Base-by-base conservation (phyloP, 92 coral and sea anemone genomes). In the Anthopleura xanthogrammica region DNA sequence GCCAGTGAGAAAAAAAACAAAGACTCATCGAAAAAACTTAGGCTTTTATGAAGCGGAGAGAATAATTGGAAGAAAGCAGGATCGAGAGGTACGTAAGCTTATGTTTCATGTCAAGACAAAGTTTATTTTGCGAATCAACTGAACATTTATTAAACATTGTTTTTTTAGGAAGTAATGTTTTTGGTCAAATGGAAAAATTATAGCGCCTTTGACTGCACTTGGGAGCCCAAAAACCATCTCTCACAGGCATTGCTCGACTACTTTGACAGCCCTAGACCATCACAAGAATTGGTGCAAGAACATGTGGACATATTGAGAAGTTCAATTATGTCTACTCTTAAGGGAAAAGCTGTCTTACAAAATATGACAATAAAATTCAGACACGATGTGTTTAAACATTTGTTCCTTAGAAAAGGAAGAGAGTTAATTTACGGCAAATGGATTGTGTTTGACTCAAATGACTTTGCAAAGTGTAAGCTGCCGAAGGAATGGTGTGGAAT, bases 281-380 rank as follows among this genome's bases (percentile, higher is more conserved):
- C 77, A 13, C 29, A 29, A 41, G 83, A 85, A 46, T 48, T 81
- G 68, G 60, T 88, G 23, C 78, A 84, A 83, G 72, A 85, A 17
- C 60, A 56, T 82, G 89, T 88, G 87, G 91, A 88, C 91, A 74
- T 68, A n/a, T 20, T 88, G 55, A 85, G 91, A 76, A 76, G 54
- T 10, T 19, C 80, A 50, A 60, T 85, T 20, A 40, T 84, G 60
- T 82, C 78, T 56, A 39, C 89, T 40, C 86, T 85, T 72, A 82
- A 68, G 72, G 90, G 84, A 52, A 82, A 91, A 83, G 90, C 76
- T 88, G 60, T 88, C 71, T 41, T 57, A 83, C 92, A 82, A 77
- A 82, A 62, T 60, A 57, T 85, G 60, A 60, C 90, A 20, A 9
- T 91, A 76, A 88, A 87, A 54, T 87, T 81, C 76, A 52, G 91